Conservation (phyloP, 2,797 vertebrate species). For the Lophotriccus pileatus region DNA sequence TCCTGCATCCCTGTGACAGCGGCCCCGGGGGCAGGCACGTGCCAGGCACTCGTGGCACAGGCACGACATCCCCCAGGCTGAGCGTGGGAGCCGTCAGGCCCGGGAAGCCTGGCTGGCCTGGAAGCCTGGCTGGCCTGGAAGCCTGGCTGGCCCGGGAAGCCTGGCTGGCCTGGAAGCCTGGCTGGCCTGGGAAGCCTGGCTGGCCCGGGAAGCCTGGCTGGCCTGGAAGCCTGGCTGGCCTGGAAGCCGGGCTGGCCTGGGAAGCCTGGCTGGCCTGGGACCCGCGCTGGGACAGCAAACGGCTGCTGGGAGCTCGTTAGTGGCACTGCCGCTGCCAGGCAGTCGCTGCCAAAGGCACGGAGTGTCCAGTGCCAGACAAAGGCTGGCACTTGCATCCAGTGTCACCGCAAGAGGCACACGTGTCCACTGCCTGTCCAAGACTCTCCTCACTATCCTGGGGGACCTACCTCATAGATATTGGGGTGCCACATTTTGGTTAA, state of each 20-base stretch:
- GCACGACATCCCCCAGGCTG: background rate
- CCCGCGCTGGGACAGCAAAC: background rate
- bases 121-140: no score
- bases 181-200: background rate
- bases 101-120: background rate
- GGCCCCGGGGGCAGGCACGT: no score
- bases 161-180: background rate
- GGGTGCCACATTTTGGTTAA: slow-evolving; percentile 99
- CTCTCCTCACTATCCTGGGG: accelerated
- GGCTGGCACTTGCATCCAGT: background rate
- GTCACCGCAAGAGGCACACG: accelerated
- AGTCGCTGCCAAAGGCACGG: background rate
- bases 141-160: background rate
- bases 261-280: background rate
- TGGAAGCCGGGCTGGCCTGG: background rate
- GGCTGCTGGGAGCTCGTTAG: background rate
- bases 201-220: background rate
- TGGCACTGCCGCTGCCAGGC: background rate
- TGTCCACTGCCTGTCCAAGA: background rate
- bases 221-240: background rate
- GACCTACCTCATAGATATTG: slow-evolving; percentile 94
- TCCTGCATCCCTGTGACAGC: background rate
- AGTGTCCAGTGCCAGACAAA: background rate
- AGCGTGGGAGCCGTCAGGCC: background rate
- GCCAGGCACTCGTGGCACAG: background rate